Percentiles rank a stretch among this genome's conserved stretches.
Conservation (phyloP, 1,140 invertebrate species). For the Galleria mellonella region DNA sequence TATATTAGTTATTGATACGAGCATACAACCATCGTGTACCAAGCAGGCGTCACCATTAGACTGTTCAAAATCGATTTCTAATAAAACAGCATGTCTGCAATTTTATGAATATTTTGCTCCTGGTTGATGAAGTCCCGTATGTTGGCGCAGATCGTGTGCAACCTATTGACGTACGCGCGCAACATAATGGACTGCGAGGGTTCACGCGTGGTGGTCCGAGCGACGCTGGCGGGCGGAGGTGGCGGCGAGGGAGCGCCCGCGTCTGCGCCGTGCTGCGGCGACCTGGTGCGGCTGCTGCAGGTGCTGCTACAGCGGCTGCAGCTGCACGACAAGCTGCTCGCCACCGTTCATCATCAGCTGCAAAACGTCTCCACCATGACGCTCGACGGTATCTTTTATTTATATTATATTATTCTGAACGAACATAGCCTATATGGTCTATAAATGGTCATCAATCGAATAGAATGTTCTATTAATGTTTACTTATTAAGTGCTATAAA, state of each 20-base stretch:
- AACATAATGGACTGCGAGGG: constrained; percentile 75
- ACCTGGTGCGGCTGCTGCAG: neutral
- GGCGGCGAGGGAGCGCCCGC: constrained; percentile 47
- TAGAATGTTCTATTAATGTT: too few species aligned
- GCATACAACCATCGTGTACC: too few species aligned
- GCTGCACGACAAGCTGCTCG: constrained; percentile 36
- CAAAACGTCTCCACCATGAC: constrained; percentile 40
- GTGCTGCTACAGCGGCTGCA: constrained; percentile 11
- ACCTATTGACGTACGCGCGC: constrained; percentile 80
- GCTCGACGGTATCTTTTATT: constrained; percentile 21
- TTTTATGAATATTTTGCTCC: too few species aligned
- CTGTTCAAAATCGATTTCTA: too few species aligned
- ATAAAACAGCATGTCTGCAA: too few species aligned
- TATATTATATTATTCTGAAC: too few species aligned
- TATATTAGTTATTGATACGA: too few species aligned
- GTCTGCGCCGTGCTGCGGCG: constrained; percentile 25
- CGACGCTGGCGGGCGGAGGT: constrained; percentile 32
- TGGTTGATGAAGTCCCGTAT: too few species aligned
- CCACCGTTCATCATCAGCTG: constrained; percentile 37
- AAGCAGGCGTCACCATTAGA: too few species aligned
- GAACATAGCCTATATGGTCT: too few species aligned
- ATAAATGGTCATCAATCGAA: too few species aligned
- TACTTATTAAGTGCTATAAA: too few species aligned
- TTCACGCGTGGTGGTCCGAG: constrained; percentile 64
- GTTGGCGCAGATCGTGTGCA: constrained; percentile 76